Evolutionary conservation across 1,140 invertebrate species (phyloP).

Genomic region (Campoletis sonorensis): DNA sequence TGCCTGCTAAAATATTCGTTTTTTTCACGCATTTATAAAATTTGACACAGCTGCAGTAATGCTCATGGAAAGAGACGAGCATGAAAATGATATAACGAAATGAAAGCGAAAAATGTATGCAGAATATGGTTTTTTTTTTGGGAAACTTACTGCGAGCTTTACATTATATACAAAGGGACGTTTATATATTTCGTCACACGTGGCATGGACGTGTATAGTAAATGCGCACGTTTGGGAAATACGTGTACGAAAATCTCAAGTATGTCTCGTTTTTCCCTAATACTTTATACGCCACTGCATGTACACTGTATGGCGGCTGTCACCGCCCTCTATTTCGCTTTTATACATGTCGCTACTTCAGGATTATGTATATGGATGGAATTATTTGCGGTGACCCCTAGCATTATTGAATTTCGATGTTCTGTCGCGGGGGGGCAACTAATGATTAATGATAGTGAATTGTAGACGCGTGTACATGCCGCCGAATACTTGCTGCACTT

Average conservation of each 20-base stretch:
- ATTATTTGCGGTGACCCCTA: not conserved
- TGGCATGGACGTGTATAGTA: not conserved
- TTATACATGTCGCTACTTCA: not conserved
- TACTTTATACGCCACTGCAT: not conserved
- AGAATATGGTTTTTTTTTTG: not conserved
- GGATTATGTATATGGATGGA: not conserved
- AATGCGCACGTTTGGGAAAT: not conserved
- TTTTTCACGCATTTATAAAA: not conserved
- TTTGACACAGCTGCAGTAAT: not conserved
- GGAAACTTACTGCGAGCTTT: not conserved
- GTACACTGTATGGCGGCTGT: not conserved
- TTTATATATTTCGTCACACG: conserved; percentile 4
- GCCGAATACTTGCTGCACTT: not conserved
- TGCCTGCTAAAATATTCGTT: not conserved
- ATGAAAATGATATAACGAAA: not conserved
- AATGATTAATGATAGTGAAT: not conserved
- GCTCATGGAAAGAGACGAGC: not conserved
- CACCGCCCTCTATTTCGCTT: not conserved
- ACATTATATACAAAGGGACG: not conserved
- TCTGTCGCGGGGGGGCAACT: not conserved
- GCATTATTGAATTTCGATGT: conserved; percentile 20
- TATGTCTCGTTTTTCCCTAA: not conserved
- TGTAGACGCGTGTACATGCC: not conserved
- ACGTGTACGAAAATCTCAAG: not conserved
- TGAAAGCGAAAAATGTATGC: not conserved